Evolutionary conservation across 2,797 vertebrate species (phyloP).

Genomic region (Enteromius thamalakanensis): DNA sequence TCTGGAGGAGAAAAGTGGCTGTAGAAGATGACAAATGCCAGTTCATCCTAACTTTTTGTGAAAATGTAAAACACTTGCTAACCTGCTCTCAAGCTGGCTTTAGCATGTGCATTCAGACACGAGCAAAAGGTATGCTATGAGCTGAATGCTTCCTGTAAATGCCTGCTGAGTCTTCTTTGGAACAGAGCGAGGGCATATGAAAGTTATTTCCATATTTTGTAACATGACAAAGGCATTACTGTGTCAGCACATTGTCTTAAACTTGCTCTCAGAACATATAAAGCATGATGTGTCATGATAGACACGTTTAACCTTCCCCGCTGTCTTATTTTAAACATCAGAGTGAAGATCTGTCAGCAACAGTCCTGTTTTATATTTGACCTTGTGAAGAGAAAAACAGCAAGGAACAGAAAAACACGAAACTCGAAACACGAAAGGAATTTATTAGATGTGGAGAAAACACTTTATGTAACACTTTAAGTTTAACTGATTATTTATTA

Average conservation of each 20-base stretch:
- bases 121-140: background rate
- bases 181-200: background rate
- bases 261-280: slow-evolving; percentile 14
- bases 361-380: slow-evolving; percentile 25
- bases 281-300: slow-evolving; percentile 29
- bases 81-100: background rate
- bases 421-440: background rate
- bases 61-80: background rate
- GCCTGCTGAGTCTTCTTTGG: background rate
- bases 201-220: slow-evolving; percentile 26
- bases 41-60: background rate
- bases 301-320: slow-evolving; percentile 24
- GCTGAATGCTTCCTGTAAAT: background rate
- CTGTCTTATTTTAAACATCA: slow-evolving; percentile 35
- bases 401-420: background rate
- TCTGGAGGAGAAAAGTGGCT: background rate
- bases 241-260: background rate
- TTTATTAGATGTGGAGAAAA: background rate
- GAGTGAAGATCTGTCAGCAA: slow-evolving; percentile 14
- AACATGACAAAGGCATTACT: slow-evolving; percentile 14
- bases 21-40: background rate
- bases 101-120: background rate
- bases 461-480: background rate
- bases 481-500: no score
- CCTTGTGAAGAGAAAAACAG: slow-evolving; percentile 33